These are phyloP conservation scores for Chydorus sphaericus DNA, from an alignment of 2,888 invertebrate genomes.

Conservation along the genomic window DNA sequence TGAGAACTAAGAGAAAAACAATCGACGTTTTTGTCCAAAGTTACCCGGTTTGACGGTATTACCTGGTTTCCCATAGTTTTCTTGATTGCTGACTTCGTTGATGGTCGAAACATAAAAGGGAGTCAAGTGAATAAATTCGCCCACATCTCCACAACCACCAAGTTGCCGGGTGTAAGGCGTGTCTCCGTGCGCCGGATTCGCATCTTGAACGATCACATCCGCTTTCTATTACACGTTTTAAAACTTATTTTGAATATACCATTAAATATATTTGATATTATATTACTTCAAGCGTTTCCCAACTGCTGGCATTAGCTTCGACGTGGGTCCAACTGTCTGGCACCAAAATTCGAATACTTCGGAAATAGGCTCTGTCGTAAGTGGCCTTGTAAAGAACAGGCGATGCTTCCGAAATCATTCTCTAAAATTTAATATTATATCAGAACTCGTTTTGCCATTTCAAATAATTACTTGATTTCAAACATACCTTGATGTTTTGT, in stretches of 20 bases:
- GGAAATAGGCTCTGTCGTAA: conserved; percentile 12
- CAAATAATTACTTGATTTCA: no score
- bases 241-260: neutral
- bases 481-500: neutral
- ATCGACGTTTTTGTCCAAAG: neutral
- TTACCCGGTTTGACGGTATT: neutral
- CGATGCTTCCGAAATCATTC: conserved; percentile 15
- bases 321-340: conserved; percentile 15
- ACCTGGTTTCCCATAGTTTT: neutral
- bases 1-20: neutral
- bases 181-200: conserved; percentile 22
- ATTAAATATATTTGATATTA: neutral
- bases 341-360: conserved; percentile 13
- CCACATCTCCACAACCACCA: conserved; percentile 23
- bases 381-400: conserved; percentile 16
- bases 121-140: conserved; percentile 23
- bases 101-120: conserved; percentile 19
- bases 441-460: no score
- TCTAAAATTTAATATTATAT: no score
- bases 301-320: conserved; percentile 7
- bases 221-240: neutral
- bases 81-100: neutral
- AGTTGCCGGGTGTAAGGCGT: conserved; percentile 23
- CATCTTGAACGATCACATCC: conserved; percentile 23
- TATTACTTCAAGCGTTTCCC: conserved; percentile 15